Conservation (phyloP, 2,888 invertebrate genomes). For the Diaperis boleti region DNA sequence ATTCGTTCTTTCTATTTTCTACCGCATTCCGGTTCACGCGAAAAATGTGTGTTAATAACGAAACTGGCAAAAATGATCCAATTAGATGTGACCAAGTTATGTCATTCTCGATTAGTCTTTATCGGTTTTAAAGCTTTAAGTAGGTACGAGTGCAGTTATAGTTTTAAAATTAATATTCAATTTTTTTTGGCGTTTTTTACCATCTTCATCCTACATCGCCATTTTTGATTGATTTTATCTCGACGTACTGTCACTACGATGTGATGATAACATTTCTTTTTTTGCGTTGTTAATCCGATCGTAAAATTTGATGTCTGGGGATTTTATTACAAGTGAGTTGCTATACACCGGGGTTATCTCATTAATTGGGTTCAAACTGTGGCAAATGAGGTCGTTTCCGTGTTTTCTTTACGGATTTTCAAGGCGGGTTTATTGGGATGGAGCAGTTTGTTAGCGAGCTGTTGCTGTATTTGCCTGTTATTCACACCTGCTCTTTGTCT, state of each 20-base stretch:
- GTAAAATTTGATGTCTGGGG: conserved; percentile 17
- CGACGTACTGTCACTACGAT: conserved; percentile 17
- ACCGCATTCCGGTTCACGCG: too few species aligned
- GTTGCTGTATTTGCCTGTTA: conserved; percentile 1
- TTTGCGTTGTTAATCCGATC: conserved; percentile 17
- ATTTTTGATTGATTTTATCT: conserved; percentile 27
- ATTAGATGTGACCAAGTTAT: neutral
- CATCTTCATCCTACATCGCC: conserved; percentile 11
- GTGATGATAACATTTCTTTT: conserved; percentile 9
- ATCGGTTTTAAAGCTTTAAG: conserved; percentile 5
- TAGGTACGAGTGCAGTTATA: conserved; percentile 23
- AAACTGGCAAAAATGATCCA: neutral
- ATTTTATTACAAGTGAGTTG: conserved; percentile 6
- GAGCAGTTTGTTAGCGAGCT: conserved; percentile 3
- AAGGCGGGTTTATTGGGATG: conserved; percentile 6
- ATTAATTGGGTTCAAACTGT: neutral
- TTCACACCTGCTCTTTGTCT: conserved; percentile 3
- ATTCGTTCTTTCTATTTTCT: too few species aligned
- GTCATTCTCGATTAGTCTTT: neutral
- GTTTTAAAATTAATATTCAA: conserved; percentile 14
- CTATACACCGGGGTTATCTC: neutral
- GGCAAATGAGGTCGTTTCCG: conserved; percentile 19
- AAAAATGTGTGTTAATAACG: conserved; percentile 1
- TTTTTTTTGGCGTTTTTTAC: conserved; percentile 11
- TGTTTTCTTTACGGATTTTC: neutral